Percentiles rank a stretch among this genome's conserved stretches.
These are phyloP conservation scores for Melanophora roralis DNA, from an alignment of 2,888 invertebrate species.

Conservation along the genomic window DNA sequence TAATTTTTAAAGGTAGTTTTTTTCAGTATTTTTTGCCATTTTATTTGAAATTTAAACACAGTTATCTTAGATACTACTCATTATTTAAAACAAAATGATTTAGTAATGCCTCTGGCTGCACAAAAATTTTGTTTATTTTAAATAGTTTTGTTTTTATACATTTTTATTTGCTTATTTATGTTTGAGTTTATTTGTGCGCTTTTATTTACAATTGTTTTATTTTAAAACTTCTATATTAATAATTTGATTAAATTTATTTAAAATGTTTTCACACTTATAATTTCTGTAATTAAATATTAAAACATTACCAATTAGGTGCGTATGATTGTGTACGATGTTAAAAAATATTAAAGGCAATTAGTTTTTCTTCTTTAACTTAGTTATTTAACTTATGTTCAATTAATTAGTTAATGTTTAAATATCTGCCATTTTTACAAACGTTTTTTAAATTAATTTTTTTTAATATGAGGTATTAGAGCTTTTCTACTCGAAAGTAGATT, in stretches of 20 bases:
- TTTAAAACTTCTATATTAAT: neutral
- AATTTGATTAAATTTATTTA: neutral
- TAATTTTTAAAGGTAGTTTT: too few species aligned
- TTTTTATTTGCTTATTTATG: neutral
- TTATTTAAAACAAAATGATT: neutral
- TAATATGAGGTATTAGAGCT: too few species aligned
- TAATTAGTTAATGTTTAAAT: neutral
- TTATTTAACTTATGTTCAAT: constrained; percentile 11
- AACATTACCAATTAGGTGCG: neutral
- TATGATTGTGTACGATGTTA: too few species aligned
- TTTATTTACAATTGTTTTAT: neutral
- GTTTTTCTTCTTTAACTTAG: neutral
- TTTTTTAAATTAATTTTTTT: too few species aligned
- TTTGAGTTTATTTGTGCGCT: neutral
- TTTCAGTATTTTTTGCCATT: too few species aligned
- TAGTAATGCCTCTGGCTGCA: neutral
- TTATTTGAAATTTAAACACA: neutral
- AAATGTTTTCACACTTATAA: neutral
- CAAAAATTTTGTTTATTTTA: neutral
- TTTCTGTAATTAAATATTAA: neutral
- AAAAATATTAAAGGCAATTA: neutral
- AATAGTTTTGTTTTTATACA: too few species aligned
- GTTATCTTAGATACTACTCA: neutral
- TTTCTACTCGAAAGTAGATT: too few species aligned
- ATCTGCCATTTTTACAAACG: too few species aligned